A percentile compares a stretch with the other conserved stretches of the same genome.
Conservation (phyloP, 2,888 invertebrate species). For the Nebria salina region DNA sequence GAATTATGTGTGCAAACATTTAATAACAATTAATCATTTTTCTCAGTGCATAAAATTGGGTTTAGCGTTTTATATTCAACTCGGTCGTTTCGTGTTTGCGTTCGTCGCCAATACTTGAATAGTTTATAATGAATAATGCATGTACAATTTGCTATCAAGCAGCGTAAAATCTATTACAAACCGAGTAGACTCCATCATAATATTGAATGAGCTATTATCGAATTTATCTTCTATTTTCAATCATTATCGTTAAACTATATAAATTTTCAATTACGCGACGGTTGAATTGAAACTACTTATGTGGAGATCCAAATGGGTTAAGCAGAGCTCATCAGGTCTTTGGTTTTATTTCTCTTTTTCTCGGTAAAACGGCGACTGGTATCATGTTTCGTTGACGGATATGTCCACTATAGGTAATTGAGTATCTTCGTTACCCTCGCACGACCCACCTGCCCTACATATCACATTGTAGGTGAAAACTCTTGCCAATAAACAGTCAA, state of each 20-base stretch:
- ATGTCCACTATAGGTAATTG: conserved; percentile 19
- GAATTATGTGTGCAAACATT: too few relatives aligned
- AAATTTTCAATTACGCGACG: not conserved
- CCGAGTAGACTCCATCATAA: not conserved
- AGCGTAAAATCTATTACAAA: too few relatives aligned
- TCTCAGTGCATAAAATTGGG: too few relatives aligned
- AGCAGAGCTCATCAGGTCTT: not conserved
- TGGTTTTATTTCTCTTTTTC: conserved; percentile 7
- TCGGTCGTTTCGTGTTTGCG: too few relatives aligned
- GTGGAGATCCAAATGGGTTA: not conserved
- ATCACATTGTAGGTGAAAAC: not conserved
- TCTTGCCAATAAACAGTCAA: not conserved
- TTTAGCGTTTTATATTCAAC: too few relatives aligned
- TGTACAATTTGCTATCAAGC: too few relatives aligned
- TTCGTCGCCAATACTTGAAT: too few relatives aligned
- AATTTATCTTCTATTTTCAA: not conserved
- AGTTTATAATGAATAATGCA: too few relatives aligned
- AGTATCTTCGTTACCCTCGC: not conserved
- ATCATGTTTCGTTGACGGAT: conserved; percentile 17
- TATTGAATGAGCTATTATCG: not conserved
- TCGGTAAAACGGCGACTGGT: not conserved
- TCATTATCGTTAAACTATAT: not conserved
- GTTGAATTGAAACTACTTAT: not conserved
- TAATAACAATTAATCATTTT: too few relatives aligned
- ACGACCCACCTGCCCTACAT: not conserved